phyloP scores from a whole-genome alignment of 2,888 invertebrate genomes.

The Tetanocera ferruginea region DNA sequence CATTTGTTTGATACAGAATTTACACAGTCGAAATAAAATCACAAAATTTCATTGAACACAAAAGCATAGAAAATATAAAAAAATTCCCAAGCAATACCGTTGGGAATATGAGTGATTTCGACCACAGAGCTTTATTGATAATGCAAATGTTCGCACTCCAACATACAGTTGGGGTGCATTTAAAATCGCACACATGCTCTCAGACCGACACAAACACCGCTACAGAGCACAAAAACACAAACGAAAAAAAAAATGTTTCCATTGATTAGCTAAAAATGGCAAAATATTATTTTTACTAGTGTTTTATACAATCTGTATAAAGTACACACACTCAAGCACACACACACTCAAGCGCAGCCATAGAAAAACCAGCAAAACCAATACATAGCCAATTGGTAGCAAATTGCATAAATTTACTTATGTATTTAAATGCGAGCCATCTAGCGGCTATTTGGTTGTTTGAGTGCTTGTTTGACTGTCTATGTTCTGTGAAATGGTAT shows the following conservation, averaged over 20 bases:
- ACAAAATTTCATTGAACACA: not conserved
- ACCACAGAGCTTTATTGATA: not conserved
- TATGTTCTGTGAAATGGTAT: slow-evolving; percentile 1
- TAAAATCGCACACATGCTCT: not conserved
- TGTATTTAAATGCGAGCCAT: slow-evolving; percentile 41
- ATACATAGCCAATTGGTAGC: slow-evolving; percentile 55
- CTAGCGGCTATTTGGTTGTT: not conserved
- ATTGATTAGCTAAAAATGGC: slow-evolving; percentile 40
- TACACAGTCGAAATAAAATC: not conserved
- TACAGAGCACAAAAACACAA: not conserved
- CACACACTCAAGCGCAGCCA: slow-evolving; percentile 24
- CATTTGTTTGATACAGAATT: too few relatives aligned
- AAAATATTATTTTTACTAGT: slow-evolving; percentile 43
- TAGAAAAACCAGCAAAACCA: slow-evolving; percentile 11
- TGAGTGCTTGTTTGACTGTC: slow-evolving; percentile 13
- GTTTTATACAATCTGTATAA: slow-evolving; percentile 18
- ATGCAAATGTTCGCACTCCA: not conserved
- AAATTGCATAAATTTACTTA: slow-evolving; percentile 61
- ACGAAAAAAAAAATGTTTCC: slow-evolving; percentile 18
- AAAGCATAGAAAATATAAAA: not conserved
- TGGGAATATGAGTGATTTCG: not conserved
- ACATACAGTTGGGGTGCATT: not conserved
- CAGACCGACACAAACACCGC: not conserved
- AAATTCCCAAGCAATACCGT: too few relatives aligned
- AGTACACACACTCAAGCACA: slow-evolving; percentile 13